A percentile compares a stretch with the other conserved stretches of the same genome.
Evolutionary conservation across 2,797 vertebrate species (phyloP).

Genomic region (Lemur catta): DNA sequence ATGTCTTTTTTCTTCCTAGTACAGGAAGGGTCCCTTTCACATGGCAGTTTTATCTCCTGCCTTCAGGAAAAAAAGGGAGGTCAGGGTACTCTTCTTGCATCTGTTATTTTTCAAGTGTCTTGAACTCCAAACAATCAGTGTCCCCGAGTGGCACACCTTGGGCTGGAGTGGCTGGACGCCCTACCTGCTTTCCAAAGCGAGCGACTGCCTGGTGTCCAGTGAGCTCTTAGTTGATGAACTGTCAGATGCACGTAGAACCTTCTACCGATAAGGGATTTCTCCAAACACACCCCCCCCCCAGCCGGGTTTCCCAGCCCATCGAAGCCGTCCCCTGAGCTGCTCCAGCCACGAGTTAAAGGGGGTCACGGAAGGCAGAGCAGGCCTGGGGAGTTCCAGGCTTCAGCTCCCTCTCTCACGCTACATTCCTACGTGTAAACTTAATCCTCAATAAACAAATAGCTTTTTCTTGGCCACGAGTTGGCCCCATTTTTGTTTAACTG

Average conservation of each 20-base stretch:
- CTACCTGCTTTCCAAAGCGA: background rate
- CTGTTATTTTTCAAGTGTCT: background rate
- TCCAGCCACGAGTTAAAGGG: background rate
- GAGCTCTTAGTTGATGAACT: background rate
- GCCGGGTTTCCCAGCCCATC: background rate
- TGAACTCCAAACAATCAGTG: background rate
- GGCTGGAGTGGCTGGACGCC: background rate
- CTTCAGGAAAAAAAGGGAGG: background rate
- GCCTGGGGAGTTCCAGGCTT: too few relatives aligned
- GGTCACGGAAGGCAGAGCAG: background rate
- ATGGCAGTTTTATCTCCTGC: background rate
- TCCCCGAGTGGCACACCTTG: background rate
- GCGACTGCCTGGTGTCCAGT: background rate
- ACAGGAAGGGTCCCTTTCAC: background rate
- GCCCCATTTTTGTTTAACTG: background rate
- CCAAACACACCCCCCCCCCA: background rate
- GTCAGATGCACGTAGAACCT: fast-evolving
- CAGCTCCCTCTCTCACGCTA: background rate
- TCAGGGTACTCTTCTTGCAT: background rate
- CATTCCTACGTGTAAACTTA: background rate
- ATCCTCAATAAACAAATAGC: background rate
- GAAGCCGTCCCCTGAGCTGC: background rate
- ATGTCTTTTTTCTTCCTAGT: background rate
- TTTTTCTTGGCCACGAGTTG: too few relatives aligned
- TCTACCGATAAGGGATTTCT: background rate